Conservation (phyloP, 2,797 vertebrate species). For the Phrynocephalus guinanensis region DNA sequence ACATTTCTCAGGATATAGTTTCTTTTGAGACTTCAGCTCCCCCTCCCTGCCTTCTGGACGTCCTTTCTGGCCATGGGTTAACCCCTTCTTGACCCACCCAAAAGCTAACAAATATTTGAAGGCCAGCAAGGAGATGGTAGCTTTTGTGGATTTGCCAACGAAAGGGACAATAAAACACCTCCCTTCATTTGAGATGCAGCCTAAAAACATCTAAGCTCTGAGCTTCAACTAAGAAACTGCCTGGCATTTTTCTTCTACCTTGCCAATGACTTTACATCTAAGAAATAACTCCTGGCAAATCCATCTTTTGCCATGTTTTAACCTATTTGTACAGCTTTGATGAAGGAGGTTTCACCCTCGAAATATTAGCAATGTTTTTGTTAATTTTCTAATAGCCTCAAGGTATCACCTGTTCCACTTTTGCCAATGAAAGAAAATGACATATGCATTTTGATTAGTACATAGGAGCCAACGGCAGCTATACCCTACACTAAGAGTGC, state of each 20-base stretch:
- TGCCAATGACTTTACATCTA: too few species aligned
- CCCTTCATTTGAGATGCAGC: too few species aligned
- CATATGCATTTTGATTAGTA: background rate
- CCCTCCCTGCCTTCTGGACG: conserved; percentile 22
- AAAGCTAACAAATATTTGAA: background rate
- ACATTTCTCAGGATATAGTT: conserved; percentile 76
- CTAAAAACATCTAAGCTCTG: too few species aligned
- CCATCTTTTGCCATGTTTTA: too few species aligned
- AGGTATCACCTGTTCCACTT: too few species aligned
- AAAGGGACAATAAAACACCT: background rate
- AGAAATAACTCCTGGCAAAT: too few species aligned
- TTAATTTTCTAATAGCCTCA: too few species aligned
- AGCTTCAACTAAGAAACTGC: too few species aligned
- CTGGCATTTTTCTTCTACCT: too few species aligned
- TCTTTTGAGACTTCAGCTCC: conserved; percentile 54
- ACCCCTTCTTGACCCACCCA: background rate
- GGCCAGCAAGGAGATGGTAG: background rate
- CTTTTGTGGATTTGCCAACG: background rate
- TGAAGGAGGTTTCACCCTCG: too few species aligned
- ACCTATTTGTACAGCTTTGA: too few species aligned
- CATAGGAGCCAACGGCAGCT: background rate
- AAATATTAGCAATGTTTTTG: too few species aligned
- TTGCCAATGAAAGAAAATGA: background rate
- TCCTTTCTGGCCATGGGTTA: conserved; percentile 33
- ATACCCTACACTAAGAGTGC: background rate